phyloP scores from a whole-genome alignment of 2,113 vertebrate species.

The Boleophthalmus pectinirostris region DNA sequence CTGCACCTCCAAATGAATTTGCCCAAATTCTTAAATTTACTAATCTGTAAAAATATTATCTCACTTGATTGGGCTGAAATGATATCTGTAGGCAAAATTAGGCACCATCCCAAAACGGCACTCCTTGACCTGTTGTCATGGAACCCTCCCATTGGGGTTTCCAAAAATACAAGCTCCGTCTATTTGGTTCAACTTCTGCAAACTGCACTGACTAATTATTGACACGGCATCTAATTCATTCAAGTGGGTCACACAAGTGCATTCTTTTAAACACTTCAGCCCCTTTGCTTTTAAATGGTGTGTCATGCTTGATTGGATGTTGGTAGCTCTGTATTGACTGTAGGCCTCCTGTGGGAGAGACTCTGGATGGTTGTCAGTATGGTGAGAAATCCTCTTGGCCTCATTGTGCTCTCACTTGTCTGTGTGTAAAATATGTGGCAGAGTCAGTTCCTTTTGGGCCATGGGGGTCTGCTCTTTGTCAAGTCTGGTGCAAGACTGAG shows the following conservation, averaged over 20 bases:
- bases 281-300: not conserved
- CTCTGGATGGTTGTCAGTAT: conserved; percentile 52
- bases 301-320: conserved; percentile 13
- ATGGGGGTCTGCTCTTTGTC: conserved; percentile 15
- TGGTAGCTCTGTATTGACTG: conserved; percentile 2
- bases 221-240: not conserved
- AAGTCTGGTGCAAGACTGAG: not conserved
- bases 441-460: conserved; percentile 25
- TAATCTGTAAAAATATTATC: too few relatives aligned
- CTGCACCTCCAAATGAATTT: too few relatives aligned
- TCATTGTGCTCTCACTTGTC: conserved; percentile 27
- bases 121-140: conserved; percentile 67
- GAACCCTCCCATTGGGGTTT: conserved; percentile 53
- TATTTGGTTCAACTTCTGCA: not conserved
- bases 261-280: not conserved
- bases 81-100: conserved; percentile 14
- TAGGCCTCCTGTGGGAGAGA: conserved; percentile 35
- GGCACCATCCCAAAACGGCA: conserved; percentile 52
- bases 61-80: not conserved
- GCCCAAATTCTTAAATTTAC: too few relatives aligned
- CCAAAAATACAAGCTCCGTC: conserved; percentile 14
- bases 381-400: conserved; percentile 47
- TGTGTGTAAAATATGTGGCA: not conserved
- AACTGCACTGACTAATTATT: not conserved
- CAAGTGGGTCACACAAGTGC: not conserved